Evolutionary conservation across 2,797 vertebrate species (phyloP), one percentile per base, ranked within the genome.

Genomic region (Acipenser oxyrinchus): DNA sequence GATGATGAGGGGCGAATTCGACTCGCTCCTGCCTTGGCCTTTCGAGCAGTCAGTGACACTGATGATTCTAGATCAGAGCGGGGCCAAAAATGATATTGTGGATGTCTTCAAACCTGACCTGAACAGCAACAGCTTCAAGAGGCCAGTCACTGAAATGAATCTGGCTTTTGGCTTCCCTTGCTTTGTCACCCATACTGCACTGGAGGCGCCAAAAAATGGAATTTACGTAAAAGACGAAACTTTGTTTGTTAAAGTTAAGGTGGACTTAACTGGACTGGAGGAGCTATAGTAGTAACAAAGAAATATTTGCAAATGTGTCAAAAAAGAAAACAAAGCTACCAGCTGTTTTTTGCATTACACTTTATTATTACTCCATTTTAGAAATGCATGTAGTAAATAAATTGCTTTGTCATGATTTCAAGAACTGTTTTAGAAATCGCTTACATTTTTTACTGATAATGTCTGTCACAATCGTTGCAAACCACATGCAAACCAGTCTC

Each of bases 1-100:
- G 62, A 87, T 96, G 70, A 93, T 96, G 93, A 89, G 86, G 9
- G 93, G 94, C 0, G 94, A 96, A 74, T 95, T 94, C 3, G 94
- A 96, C 71, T 90, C 93, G 0, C 82, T 96, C 7, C 72, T 96
- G 53, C 85, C 86, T 0, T 96, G 94, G 94, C 94, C 94, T 0
- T 96, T 96, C 81, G 89, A 74, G 74, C 94, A 94, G 75, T 88
- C 90, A 60, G 90, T 96, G 66, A 88, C 90, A 0, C 83, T 96
- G 55, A 91, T 90, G 69, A 80, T 96, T 72, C 75, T 96, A 80
- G 94, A 96, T 74, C 94, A 96, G 77, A 93, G 93, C 0, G 86
- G 90, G 5, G 84, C 88, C 62, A 88, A 85, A 64, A 92, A 92
- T 77, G 91, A 95, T 74, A 78, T 87, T 0, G 71, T 79, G 51